Evolutionary conservation across 2,113 vertebrate species (phyloP).

Genomic region (Haemorhous mexicanus): DNA sequence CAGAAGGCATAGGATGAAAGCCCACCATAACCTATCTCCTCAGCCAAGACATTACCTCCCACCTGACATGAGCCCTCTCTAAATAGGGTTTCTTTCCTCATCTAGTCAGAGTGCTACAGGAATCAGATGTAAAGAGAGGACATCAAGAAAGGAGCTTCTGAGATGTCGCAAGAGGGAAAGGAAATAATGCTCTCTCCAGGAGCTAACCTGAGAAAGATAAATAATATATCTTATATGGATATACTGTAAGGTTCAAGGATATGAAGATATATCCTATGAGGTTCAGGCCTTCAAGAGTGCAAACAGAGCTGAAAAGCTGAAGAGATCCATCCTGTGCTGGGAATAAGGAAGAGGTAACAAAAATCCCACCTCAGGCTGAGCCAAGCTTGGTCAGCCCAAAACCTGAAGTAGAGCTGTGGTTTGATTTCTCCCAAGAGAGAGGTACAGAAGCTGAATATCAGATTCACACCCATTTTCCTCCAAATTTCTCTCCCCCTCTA

Average conservation of each 20-base stretch:
- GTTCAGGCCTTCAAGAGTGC: neutral
- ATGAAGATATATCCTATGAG: neutral
- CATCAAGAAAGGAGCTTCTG: neutral
- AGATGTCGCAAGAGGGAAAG: neutral
- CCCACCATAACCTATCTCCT: neutral
- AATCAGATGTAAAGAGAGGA: neutral
- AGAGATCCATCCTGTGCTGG: neutral
- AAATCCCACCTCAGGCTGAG: neutral
- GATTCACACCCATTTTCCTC: neutral
- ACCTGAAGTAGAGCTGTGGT: neutral
- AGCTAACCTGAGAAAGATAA: neutral
- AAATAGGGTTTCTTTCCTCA: neutral
- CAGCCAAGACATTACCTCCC: neutral
- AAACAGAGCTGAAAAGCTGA: neutral
- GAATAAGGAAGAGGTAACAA: neutral
- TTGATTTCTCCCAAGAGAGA: neutral
- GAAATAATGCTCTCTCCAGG: neutral
- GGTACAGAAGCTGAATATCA: neutral
- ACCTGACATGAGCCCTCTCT: neutral
- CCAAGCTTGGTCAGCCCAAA: neutral
- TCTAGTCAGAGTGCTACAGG: neutral
- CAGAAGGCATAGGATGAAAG: neutral
- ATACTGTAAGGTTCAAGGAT: neutral
- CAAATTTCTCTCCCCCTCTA: neutral
- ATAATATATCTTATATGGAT: neutral